phyloP scores from a whole-genome alignment of 2,113 vertebrate species.

The Anser cygnoides region DNA sequence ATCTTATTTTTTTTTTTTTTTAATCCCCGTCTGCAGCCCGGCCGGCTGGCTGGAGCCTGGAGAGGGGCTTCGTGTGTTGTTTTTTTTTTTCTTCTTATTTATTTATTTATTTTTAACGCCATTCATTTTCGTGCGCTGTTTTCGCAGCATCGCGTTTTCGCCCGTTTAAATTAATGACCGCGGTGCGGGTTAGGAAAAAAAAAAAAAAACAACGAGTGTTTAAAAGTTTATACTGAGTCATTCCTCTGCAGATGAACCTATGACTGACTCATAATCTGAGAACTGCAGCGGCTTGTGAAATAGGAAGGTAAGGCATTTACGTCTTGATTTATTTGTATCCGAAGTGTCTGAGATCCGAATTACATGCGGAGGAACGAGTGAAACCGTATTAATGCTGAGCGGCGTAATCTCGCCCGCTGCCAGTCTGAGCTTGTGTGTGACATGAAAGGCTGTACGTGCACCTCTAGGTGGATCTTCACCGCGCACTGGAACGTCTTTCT shows the following conservation, averaged over 20 bases:
- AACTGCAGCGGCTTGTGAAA: slow-evolving; percentile 67
- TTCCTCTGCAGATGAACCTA: slow-evolving; percentile 76
- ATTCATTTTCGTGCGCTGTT: slow-evolving; percentile 2
- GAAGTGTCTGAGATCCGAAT: neutral
- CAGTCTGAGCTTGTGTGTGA: neutral
- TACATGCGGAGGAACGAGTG: neutral
- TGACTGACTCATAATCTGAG: slow-evolving; percentile 68
- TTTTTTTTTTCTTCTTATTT: too few relatives aligned
- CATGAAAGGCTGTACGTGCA: neutral
- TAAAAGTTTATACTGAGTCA: slow-evolving; percentile 83
- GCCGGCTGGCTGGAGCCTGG: too few relatives aligned
- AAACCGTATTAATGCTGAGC: neutral
- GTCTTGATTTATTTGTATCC: slow-evolving; percentile 19
- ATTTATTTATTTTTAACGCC: neutral
- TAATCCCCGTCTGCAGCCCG: too few relatives aligned
- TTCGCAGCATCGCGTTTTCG: neutral
- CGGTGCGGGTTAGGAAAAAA: slow-evolving; percentile 2
- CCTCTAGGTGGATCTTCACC: neutral
- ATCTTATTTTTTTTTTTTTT: too few relatives aligned
- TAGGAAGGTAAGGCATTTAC: slow-evolving; percentile 50
- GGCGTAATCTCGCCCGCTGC: neutral
- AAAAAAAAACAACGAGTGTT: slow-evolving; percentile 52
- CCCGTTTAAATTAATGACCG: neutral
- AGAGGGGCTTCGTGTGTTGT: too few relatives aligned
- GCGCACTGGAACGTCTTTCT: neutral